Evolutionary conservation across 2,888 invertebrate genomes (phyloP).

Genomic region (Epirrhoe tristata): DNA sequence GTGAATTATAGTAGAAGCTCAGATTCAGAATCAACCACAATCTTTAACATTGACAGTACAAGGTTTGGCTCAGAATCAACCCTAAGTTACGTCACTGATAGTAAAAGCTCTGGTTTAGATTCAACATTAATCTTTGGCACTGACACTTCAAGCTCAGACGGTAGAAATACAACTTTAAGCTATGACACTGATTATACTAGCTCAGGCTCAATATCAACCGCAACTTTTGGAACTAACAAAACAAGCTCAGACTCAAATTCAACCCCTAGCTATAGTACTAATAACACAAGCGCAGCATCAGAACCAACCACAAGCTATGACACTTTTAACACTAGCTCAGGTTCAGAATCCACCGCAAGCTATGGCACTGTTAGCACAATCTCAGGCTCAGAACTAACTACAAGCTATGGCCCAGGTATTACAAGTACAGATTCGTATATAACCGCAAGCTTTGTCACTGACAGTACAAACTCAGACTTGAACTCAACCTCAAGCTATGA

Average conservation of each 20-base stretch:
- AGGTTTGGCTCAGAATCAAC: neutral
- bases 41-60: neutral
- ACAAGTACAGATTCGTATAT: neutral
- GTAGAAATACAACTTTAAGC: too few relatives aligned
- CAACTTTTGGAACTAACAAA: neutral
- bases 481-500: neutral
- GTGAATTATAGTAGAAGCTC: neutral
- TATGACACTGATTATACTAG: too few relatives aligned
- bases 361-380: neutral
- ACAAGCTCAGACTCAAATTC: neutral
- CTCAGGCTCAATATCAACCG: too few relatives aligned
- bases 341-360: neutral
- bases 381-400: neutral
- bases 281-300: neutral
- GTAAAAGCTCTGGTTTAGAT: neutral
- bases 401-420: neutral
- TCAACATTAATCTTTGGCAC: too few relatives aligned
- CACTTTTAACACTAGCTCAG: too few relatives aligned
- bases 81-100: neutral
- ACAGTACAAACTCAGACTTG: neutral
- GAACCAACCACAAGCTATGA: neutral
- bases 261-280: neutral
- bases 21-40: neutral
- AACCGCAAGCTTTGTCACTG: too few relatives aligned
- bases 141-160: too few relatives aligned